Evolutionary conservation across 2,888 invertebrate species (phyloP), one percentile per base, ranked within the genome.

Genomic region (Coremacera marginata): DNA sequence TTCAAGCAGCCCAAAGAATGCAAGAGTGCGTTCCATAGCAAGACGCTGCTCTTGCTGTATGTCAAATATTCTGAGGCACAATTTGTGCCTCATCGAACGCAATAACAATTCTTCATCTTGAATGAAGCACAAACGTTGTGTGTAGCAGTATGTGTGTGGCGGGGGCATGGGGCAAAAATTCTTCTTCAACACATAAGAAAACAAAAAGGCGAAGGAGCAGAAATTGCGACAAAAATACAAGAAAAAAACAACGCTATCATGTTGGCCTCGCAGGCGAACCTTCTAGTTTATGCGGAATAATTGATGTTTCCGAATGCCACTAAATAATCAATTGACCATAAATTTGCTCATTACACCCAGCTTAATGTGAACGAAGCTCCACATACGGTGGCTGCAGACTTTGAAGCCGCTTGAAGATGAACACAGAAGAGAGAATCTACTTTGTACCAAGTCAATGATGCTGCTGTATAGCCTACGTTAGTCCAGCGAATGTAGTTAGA

Each of bases 311-410:
- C 87, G 86, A 87, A 85, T 87, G 88, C 87, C 87, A 88, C 87
- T 88, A 88, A 88, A 88, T 88, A 87, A 88, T 88, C 88, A 88
- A 88, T 88, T 88, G 88, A 84, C 86, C 88, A 88, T 88, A 88
- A 88, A 88, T 88, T 88, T 87, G 86, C 86, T 88, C 88, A 88
- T 88, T 88, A 88, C 88, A 85, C 80, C 81, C 78, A 82, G 79
- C 82, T 80, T 80, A 55, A 55, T 19, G 55, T 77, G 77, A 81
- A 80, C 19, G 31, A 8, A 55, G 65, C 19, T n/a, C 37, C 16
- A 67, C 11, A 44, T 44, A 14, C 19, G 22, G 44, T 14, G 11
- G 22, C 27, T 19, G 22, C 14, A 27, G 34, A 34, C 31, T 14
- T 3, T 14, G 63, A 65, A 34, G 5, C 31, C 31, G 31, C 16